Conservation (phyloP, 2,113 vertebrate species). For the Taxidea taxus region DNA sequence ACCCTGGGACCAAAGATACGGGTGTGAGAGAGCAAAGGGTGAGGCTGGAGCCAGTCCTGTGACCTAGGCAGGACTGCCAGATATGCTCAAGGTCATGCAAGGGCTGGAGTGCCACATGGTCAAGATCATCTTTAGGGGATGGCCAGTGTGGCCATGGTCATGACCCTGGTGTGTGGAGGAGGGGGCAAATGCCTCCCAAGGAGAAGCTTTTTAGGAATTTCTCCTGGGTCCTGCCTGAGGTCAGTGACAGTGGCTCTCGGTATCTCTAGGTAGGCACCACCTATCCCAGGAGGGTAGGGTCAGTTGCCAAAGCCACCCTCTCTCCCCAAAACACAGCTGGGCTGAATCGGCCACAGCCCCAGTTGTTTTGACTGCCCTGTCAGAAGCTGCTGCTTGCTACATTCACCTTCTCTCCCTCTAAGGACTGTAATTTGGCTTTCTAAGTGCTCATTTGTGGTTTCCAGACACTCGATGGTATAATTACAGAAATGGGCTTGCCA, state of each 20-base stretch:
- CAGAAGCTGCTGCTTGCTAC: background rate
- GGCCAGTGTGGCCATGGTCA: background rate
- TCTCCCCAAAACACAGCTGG: background rate
- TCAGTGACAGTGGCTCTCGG: background rate
- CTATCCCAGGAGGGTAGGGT: background rate
- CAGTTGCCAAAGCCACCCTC: background rate
- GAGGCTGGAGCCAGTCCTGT: background rate
- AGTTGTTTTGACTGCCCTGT: slow-evolving; percentile 14
- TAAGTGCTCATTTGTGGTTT: slow-evolving; percentile 68
- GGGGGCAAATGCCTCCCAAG: background rate
- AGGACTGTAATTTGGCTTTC: slow-evolving; percentile 57
- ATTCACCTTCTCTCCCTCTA: background rate
- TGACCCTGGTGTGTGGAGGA: background rate
- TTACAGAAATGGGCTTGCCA: slow-evolving; percentile 31
- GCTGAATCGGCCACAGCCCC: background rate
- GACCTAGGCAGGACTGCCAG: background rate
- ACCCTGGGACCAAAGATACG: background rate
- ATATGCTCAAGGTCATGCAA: background rate
- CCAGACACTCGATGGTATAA: background rate
- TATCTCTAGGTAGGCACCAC: background rate
- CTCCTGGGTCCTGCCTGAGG: background rate
- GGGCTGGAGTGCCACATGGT: background rate
- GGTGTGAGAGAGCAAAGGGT: background rate
- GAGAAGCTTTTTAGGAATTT: background rate
- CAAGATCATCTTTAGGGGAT: background rate